These are phyloP conservation scores for Myotis vivesi DNA, from an alignment of 2,797 vertebrate genomes.

Conservation along the genomic window DNA sequence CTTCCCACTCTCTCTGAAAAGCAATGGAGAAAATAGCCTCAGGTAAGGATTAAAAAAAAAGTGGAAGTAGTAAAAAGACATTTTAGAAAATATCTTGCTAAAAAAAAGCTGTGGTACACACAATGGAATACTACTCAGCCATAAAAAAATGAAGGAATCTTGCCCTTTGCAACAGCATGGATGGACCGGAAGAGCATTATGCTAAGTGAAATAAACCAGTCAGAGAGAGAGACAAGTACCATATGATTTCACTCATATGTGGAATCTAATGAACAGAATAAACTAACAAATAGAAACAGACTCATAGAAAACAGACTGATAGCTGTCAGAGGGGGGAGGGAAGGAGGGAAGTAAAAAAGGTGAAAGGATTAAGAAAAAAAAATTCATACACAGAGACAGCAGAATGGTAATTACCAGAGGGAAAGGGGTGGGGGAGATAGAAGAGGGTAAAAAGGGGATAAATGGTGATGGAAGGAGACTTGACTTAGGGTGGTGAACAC, in stretches of 20 bases:
- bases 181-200: no score
- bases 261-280: no score
- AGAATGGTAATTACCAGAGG: not conserved
- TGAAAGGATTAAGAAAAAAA: not conserved
- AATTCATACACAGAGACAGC: not conserved
- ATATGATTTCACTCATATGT: no score
- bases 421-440: not conserved
- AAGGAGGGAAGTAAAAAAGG: no score
- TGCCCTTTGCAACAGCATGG: no score
- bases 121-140: no score
- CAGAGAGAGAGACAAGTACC: no score
- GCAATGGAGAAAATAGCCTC: not conserved
- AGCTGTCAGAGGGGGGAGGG: no score
- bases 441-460: not conserved
- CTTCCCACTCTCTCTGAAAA: not conserved
- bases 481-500: not conserved
- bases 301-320: no score
- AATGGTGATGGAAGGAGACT: not conserved
- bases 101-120: not conserved
- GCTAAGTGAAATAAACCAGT: no score
- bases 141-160: no score
- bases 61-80: not conserved
- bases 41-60: not conserved
- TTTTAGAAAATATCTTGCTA: constrained; percentile 32
- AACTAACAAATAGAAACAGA: no score